Evolutionary conservation across 2,797 vertebrate genomes (phyloP), one percentile per base, ranked within the genome.

Genomic region (Gymnopithys bicolor): DNA sequence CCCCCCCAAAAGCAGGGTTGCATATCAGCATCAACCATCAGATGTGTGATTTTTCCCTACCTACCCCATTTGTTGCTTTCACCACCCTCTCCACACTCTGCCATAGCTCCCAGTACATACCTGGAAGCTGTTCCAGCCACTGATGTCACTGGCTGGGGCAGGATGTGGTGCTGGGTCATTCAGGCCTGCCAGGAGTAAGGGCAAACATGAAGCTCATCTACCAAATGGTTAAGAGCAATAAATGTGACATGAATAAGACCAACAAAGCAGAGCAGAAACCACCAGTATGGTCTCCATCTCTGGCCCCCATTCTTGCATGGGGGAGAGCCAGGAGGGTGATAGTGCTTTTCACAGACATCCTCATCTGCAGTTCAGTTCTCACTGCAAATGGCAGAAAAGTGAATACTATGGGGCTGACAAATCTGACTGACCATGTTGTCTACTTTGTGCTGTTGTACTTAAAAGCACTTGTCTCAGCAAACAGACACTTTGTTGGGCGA

Each of bases 61-160:
- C 35, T 69, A 11, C 16, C n/a, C 46, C 23, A 17, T 41, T 8
- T 39, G 10, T 41, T 60, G 33, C 46, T 92, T 91, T 67, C 37
- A 11, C 35, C 39, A 51, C 53, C 13, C 41, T 48, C 7, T 49
- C n/a, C 37, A 67, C 12, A 22, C 37, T 71, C 62, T 53, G 33
- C 30, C 39, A 32, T 8, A 14, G 51, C 22, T 90, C 90, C 43
- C 45, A 73, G 59, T 0, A 3, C 1, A 9, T 97, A 99, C 99
- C 98, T 99, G 99, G 95, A 99, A 99, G 81, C 97, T 97, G 96
- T 98, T 98, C 99, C 99, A 99, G 58, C 97, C 97, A 8, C 98
- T 95, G 30, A 93, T 90, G 60, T 99, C 99, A 84, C 97, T 96
- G 16, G 98, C 97, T 39, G 98, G 98, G 84, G 91, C 87, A 53